Evolutionary conservation across 1,140 invertebrate genomes (phyloP), one percentile per base, ranked within the genome.

Genomic region (Tetramorium simillimum): DNA sequence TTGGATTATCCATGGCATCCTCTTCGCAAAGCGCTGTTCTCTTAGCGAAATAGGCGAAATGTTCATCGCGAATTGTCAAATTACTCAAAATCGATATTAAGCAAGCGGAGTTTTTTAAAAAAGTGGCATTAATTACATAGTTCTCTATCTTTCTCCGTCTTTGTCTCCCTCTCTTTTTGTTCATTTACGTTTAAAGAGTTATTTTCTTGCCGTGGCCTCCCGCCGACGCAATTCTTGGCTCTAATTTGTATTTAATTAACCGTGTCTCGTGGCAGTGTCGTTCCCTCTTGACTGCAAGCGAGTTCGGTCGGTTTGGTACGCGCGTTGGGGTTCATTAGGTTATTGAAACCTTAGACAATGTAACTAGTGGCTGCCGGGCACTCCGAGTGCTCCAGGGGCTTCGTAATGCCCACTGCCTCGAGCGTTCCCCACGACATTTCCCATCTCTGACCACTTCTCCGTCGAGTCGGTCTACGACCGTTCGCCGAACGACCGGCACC

Each of bases 261-360:
- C 90, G 73, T 91, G 81, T 86, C 88, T 67, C 82, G 28, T 40
- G 63, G 85, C 12, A 56, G 67, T 37, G 62, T 69, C 75, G 76
- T 58, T 81, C 87, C 73, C 82, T 85, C 77, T 85, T 78, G 28
- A 58, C 87, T 72, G 86, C 63, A 76, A 84, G 88, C 46, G 78
- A 87, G 89, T 86, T 88, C 85, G 85, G 78, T 86, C 65, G 70
- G 88, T 89, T 91, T 88, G 86, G 89, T 87, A 88, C 65, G 85
- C 69, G 86, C 86, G 84, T 86, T 88, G 69, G 84, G 88, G 91
- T 94, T 94, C 94, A 94, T 94, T 94, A 92, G 91, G 93, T 94
- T 94, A 94, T 94, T 92, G 94, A 94, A 94, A 92, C 93, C 94
- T 93, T 94, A 94, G 93, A 92, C 91, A 91, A 92, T 91, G 92